Conservation (phyloP, 2,797 vertebrate species). For the Anguilla megastoma region DNA sequence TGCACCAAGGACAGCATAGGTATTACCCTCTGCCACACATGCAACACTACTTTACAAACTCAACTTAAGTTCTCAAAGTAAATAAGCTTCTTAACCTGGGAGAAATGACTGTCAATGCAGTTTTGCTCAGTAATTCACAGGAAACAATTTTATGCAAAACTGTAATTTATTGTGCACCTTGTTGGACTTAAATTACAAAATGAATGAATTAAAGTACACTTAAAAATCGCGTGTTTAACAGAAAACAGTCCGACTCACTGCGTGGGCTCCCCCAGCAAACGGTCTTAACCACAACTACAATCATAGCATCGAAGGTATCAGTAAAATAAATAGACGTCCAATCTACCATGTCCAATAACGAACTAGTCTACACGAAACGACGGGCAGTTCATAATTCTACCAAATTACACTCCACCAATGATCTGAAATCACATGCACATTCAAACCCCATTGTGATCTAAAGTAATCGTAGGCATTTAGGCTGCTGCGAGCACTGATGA, state of each 20-base stretch:
- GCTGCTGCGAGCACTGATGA: background rate
- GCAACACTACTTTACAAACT: background rate
- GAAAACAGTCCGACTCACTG: background rate
- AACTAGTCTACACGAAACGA: background rate
- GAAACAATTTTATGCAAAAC: background rate
- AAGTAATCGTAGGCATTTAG: background rate
- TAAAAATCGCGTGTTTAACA: background rate
- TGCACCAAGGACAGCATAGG: background rate
- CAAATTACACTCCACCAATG: background rate
- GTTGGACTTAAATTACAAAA: background rate
- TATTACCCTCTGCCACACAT: conserved; percentile 43
- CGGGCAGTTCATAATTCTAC: background rate
- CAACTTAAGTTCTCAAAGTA: background rate
- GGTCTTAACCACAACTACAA: background rate
- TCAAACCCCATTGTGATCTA: background rate
- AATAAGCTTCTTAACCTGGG: background rate
- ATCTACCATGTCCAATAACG: background rate
- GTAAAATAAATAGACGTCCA: background rate
- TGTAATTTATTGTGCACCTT: background rate
- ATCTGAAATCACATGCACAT: background rate
- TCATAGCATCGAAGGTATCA: background rate
- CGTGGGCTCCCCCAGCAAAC: background rate
- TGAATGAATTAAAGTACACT: background rate
- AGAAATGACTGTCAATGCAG: background rate
- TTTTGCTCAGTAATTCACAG: background rate